Evolutionary conservation across 2,888 invertebrate genomes (phyloP).

Genomic region (Cloeon dipterum): DNA sequence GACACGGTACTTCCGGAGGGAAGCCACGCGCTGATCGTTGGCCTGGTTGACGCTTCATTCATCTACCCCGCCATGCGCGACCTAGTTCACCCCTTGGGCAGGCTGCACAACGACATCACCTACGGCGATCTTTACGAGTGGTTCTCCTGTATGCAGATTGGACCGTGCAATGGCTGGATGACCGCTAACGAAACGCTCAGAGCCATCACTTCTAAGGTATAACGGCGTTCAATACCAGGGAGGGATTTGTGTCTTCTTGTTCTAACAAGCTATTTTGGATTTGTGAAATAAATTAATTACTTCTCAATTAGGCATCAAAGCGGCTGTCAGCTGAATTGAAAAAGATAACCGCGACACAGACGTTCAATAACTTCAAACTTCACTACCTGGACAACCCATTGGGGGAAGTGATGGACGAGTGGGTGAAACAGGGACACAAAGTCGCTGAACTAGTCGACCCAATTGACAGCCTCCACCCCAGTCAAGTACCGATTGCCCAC

Average conservation of each 20-base stretch:
- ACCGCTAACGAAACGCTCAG: conserved; percentile 19
- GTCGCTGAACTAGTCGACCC: conserved; percentile 13
- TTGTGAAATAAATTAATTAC: background rate
- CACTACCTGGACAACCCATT: conserved; percentile 14
- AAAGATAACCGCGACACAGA: conserved; percentile 10
- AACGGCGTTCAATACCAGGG: background rate
- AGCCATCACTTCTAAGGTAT: conserved; percentile 16
- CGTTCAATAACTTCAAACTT: conserved; percentile 11
- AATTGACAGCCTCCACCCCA: conserved; percentile 15
- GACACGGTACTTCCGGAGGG: conserved; percentile 17
- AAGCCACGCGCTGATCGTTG: conserved; percentile 21
- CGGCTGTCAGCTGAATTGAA: conserved; percentile 12
- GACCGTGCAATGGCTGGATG: conserved; percentile 23
- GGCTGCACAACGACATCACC: conserved; percentile 18
- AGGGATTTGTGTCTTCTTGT: too few relatives aligned
- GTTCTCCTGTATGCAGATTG: conserved; percentile 23
- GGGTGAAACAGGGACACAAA: conserved; percentile 10
- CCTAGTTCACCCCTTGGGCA: conserved; percentile 19
- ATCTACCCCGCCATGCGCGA: conserved; percentile 19
- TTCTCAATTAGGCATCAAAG: conserved; percentile 10
- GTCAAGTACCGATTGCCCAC: conserved; percentile 14
- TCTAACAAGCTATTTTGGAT: background rate
- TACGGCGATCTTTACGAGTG: conserved; percentile 22
- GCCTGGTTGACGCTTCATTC: conserved; percentile 21
- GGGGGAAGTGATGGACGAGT: conserved; percentile 10